Evolutionary conservation across 2,113 vertebrate species (phyloP), one percentile per base, ranked within the genome.

Genomic region (Gavia stellata): DNA sequence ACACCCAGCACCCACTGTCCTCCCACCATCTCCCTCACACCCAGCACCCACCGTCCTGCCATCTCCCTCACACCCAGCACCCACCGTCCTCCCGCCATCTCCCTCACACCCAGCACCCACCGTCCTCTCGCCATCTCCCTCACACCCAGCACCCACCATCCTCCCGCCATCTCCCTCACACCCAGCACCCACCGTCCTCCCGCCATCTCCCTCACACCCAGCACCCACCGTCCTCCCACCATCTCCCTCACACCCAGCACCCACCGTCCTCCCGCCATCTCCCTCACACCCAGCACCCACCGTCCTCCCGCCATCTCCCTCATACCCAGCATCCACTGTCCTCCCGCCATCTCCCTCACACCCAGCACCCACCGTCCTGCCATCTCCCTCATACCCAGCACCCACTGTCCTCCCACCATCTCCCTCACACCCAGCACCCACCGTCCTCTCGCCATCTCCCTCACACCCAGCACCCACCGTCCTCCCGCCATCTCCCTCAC

Each of bases 391-490:
- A 1, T 7, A 17, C 14, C 33, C 23, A 9, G 17, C 34, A 17
- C 28, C n/a, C 53, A 6, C 19, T 3, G n/a, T 45, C 9, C 13
- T 8, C 25, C 20, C 20, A 16, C 33, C 21, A 9, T 13, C 77
- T 15, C 36, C 29, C 6, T 79, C 36, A 1, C 36, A 14, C 16
- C 45, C 28, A 8, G 24, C 72, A 21, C 7, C 33, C 42, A 16
- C 42, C 6, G 10, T 10, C 9, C 45, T 5, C 9, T 17, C 6
- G 25, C 38, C 47, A 9, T 12, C 29, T 7, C 34, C 25, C 16
- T 44, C 14, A 0, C 24, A 19, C 15, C 34, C 29, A 3, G 11
- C 14, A 5, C 8, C 15, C 34, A 0, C 40, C 5, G 0, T 2
- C 12, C 6, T 16, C 10, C 40, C 6, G 2, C 44, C 42, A 18